These are phyloP conservation scores for Branchinecta lindahli DNA, from an alignment of 1,140 invertebrate genomes.

Conservation along the genomic window DNA sequence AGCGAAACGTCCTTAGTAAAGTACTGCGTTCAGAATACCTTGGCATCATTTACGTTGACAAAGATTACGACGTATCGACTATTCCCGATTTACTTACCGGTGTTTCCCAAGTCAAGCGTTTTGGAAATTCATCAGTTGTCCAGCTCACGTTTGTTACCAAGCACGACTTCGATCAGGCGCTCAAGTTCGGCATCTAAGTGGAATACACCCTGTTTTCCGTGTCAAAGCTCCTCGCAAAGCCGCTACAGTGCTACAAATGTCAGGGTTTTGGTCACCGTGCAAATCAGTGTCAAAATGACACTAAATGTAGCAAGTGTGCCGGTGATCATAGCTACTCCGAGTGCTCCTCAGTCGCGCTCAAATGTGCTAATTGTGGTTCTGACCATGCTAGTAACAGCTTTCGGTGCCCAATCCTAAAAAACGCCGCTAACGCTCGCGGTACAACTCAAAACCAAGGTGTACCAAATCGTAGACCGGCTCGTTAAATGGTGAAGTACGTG, in stretches of 20 bases:
- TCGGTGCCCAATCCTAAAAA: conserved; percentile 4
- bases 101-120: not conserved
- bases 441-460: conserved; percentile 4
- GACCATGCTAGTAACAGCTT: conserved; percentile 4
- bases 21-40: conserved; percentile 8
- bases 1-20: conserved; percentile 4
- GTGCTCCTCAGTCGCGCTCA: not conserved
- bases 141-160: conserved; percentile 5
- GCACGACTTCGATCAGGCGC: conserved; percentile 4
- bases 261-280: conserved; percentile 7
- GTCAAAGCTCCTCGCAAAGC: conserved; percentile 8
- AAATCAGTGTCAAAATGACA: conserved; percentile 5
- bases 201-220: conserved; percentile 5
- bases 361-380: not conserved
- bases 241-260: conserved; percentile 5
- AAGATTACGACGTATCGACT: conserved; percentile 4
- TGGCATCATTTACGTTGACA: conserved; percentile 5
- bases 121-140: not conserved
- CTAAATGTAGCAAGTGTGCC: not conserved
- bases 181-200: not conserved
- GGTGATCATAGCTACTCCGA: conserved; percentile 1
- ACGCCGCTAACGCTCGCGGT: not conserved
- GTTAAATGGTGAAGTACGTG: not conserved
- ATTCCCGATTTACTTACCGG: not conserved
- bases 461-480: not conserved